Evolutionary conservation across 1,140 invertebrate genomes (phyloP).

Genomic region (Drosophila pseudoobscura): DNA sequence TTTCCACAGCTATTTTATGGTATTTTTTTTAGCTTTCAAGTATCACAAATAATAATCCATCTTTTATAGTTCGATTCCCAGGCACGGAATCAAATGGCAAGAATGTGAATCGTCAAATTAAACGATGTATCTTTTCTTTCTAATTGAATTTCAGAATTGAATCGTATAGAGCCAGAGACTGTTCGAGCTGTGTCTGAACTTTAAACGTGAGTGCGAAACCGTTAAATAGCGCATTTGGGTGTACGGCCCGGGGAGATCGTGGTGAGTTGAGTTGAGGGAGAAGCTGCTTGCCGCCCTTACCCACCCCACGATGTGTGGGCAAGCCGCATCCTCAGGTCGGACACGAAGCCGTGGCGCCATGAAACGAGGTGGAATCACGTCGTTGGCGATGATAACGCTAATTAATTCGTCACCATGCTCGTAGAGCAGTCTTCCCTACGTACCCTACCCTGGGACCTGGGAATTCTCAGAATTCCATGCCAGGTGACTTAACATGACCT

Average conservation of each 20-base stretch:
- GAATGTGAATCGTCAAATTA: neutral
- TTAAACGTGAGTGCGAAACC: conserved; percentile 38
- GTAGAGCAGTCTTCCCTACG: conserved; percentile 5
- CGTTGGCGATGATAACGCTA: conserved; percentile 49
- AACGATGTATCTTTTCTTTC: conserved; percentile 15
- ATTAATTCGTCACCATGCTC: conserved; percentile 17
- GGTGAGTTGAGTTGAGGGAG: conserved; percentile 46
- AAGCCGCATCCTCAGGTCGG: conserved; percentile 28
- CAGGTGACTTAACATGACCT: conserved; percentile 41
- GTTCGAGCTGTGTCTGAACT: conserved; percentile 61
- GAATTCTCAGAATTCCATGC: conserved; percentile 23
- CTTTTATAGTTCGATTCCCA: conserved; percentile 1
- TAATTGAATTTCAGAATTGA: conserved; percentile 33
- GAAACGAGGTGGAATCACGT: conserved; percentile 23
- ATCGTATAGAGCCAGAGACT: conserved; percentile 24
- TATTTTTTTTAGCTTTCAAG: neutral
- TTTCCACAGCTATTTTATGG: conserved; percentile 1
- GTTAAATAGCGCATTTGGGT: conserved; percentile 54
- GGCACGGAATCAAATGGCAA: conserved; percentile 19
- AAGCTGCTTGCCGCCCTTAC: conserved; percentile 20
- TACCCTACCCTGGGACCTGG: conserved; percentile 14
- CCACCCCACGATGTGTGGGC: neutral
- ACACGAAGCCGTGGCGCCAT: conserved; percentile 1
- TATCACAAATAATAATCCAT: conserved; percentile 44
- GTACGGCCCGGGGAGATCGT: conserved; percentile 43